These are phyloP conservation scores for Arenaria interpres DNA, from an alignment of 2,113 vertebrate genomes.

Conservation along the genomic window DNA sequence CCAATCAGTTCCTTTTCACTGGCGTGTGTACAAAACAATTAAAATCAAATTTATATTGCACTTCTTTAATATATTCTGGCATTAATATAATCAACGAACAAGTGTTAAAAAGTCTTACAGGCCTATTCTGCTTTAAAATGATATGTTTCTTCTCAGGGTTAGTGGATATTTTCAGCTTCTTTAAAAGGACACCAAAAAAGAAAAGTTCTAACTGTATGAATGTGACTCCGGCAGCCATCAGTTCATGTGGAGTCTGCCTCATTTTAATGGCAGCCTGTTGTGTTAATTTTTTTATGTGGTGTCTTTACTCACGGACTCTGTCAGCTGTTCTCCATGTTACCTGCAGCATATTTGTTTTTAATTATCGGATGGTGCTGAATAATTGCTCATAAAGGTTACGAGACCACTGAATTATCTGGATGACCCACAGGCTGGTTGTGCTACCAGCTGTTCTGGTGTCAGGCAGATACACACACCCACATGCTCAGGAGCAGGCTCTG, in stretches of 20 bases:
- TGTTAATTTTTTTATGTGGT: neutral
- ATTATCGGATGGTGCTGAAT: neutral
- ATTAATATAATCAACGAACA: constrained; percentile 95
- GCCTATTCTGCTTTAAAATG: constrained; percentile 87
- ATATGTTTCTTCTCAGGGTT: constrained; percentile 68
- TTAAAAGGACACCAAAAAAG: constrained; percentile 40
- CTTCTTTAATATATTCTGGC: constrained; percentile 95
- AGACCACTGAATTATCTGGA: neutral
- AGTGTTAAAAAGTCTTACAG: constrained; percentile 91
- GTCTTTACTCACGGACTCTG: neutral
- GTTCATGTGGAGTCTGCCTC: neutral
- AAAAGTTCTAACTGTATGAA: neutral
- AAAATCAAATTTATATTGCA: constrained; percentile 99
- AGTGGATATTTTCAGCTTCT: constrained; percentile 50
- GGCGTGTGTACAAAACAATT: constrained; percentile 99
- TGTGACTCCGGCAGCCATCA: neutral
- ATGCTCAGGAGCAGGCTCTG: neutral
- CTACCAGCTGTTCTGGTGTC: neutral
- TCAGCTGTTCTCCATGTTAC: neutral
- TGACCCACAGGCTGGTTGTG: neutral
- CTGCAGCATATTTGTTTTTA: neutral
- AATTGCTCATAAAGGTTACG: neutral
- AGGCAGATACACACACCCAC: neutral
- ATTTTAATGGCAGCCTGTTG: neutral
- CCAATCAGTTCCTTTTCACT: constrained; percentile 99